These are phyloP conservation scores for Palythoa grandis DNA, from an alignment of 92 coral and sea anemone species.

Conservation along the genomic window DNA sequence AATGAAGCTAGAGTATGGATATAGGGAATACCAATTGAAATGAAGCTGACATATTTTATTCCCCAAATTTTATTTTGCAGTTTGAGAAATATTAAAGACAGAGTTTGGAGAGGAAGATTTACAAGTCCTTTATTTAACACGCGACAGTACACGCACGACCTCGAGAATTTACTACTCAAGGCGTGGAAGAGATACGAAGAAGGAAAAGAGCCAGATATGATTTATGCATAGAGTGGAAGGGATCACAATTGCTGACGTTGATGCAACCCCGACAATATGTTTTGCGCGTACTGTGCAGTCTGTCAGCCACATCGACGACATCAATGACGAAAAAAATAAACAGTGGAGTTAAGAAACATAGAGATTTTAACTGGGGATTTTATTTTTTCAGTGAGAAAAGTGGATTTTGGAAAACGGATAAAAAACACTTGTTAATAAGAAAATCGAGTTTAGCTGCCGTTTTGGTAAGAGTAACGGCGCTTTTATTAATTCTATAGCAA, in stretches of 20 bases:
- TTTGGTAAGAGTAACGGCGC: not conserved
- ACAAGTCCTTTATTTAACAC: constrained; percentile 93
- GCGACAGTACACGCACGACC: constrained; percentile 81
- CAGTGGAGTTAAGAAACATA: not conserved
- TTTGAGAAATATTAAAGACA: constrained; percentile 66
- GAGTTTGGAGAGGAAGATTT: constrained; percentile 91
- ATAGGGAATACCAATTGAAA: not conserved
- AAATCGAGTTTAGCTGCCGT: not conserved
- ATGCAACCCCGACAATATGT: not conserved
- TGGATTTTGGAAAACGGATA: constrained; percentile 11
- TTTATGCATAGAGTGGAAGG: constrained; percentile 49
- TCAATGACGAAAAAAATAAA: not conserved
- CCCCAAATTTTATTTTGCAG: constrained; percentile 51
- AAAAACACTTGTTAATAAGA: constrained; percentile 13
- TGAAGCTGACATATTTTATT: not conserved
- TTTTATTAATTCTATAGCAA: constrained; percentile 17
- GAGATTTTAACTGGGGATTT: constrained; percentile 25
- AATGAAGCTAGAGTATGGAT: not conserved
- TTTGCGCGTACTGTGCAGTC: not conserved
- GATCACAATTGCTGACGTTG: not conserved
- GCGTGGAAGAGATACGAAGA: constrained; percentile 91
- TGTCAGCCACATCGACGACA: not conserved
- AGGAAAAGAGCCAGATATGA: constrained; percentile 71
- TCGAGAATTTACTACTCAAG: constrained; percentile 74
- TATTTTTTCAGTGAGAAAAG: constrained; percentile 36